Base-by-base conservation (phyloP, 2,797 vertebrate genomes). In the Tadarida brasiliensis region DNA sequence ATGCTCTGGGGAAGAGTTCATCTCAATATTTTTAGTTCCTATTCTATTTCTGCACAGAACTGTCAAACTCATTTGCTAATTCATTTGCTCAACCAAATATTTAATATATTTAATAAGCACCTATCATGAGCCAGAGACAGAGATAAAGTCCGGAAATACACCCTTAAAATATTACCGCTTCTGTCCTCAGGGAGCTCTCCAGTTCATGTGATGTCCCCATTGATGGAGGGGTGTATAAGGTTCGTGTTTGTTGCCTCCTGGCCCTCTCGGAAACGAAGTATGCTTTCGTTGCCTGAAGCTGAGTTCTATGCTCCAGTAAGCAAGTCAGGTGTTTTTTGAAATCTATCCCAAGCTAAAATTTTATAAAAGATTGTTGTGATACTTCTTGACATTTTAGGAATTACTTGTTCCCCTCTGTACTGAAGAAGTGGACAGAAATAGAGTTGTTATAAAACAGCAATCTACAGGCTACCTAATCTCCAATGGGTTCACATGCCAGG, bases 61-160 rank as follows among this genome's bases (percentile, higher is more conserved):
- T 82, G 9, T 83, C 67, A 88, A 16, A 33, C 56, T 87, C 49
- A 74, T 94, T 92, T 92, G 71, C 6, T 89, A 92, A 78, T 94
- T 82, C 49, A 74, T 94, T 96, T 94, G 33, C 56, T 73, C 7
- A 0, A 63, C 30, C 65, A 81, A 95, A 76, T 90, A 92, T 94
- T 96, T 91, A 82, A 84, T 35, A 76, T 90, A 92, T 94, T 96
- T 91, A 82, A 84, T 35, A 87, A 95, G 70, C 54, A 89, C 49
- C 47, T 80, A 22, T 77, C 59, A 49, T 63, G 44, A 82, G 30
- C 8, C 20, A 94, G 22, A 87, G 15, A 74, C 17, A 24, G 28
- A 91, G 57, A 76, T 28, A 68, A 83, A 65, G 6, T 80, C 49
- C 77, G 14, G 14, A 87, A 80, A 87, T 33, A 30, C 35, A 90